Evolutionary conservation across 2,888 invertebrate species (phyloP).

Genomic region (Poecilobothrus nobilitatus): DNA sequence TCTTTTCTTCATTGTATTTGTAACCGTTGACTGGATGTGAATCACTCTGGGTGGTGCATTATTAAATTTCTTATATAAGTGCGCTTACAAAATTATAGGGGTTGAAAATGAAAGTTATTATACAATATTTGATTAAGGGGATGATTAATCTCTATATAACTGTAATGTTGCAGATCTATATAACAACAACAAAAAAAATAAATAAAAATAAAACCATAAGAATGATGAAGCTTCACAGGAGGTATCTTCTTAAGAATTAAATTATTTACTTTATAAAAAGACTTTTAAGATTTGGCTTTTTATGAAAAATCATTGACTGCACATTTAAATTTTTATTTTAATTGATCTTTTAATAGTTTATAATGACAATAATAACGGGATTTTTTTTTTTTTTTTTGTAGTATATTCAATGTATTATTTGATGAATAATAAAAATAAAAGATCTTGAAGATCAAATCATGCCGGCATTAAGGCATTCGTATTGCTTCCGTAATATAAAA

Average conservation of each 20-base stretch:
- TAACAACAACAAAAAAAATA: too few species aligned
- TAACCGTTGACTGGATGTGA: slow-evolving; percentile 1
- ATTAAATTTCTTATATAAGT: neutral
- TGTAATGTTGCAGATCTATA: neutral
- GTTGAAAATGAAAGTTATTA: neutral
- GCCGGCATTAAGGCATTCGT: neutral
- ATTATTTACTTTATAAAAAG: too few species aligned
- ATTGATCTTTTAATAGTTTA: neutral
- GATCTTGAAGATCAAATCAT: slow-evolving; percentile 5
- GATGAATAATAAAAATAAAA: too few species aligned
- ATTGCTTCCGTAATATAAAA: neutral
- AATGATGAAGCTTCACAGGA: neutral
- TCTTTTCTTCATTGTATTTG: neutral
- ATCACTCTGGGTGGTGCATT: neutral
- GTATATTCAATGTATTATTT: too few species aligned
- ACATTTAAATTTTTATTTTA: neutral
- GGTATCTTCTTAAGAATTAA: neutral
- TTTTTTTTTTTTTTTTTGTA: too few species aligned
- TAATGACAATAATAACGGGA: too few species aligned
- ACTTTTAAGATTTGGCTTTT: neutral
- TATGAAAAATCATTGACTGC: neutral
- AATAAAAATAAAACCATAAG: neutral
- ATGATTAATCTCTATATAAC: neutral
- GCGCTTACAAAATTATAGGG: neutral
- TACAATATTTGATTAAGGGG: neutral